These are phyloP conservation scores for Nothocercus nigrocapillus DNA, from an alignment of 2,113 vertebrate genomes.

Conservation along the genomic window DNA sequence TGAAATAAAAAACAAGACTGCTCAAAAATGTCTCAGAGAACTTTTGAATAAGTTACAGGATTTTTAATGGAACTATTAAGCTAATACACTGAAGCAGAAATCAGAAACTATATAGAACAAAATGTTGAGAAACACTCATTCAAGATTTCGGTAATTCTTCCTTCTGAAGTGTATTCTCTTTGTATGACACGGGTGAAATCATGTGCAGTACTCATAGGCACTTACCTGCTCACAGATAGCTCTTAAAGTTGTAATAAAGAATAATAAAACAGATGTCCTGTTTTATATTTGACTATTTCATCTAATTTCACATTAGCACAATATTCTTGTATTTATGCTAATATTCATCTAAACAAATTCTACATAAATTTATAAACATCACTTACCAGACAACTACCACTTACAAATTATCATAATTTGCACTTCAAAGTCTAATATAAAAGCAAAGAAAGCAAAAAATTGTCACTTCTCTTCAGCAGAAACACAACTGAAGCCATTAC, in stretches of 20 bases:
- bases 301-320: not conserved
- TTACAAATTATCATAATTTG: not conserved
- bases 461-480: not conserved
- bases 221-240: not conserved
- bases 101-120: not conserved
- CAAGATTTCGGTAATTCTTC: not conserved
- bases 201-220: fast-evolving
- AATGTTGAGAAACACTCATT: not conserved
- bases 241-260: not conserved
- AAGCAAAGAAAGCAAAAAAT: not conserved
- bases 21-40: not conserved
- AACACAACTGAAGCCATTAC: not conserved
- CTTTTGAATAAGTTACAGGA: not conserved
- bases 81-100: not conserved
- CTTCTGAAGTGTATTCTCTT: not conserved
- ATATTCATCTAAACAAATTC: not conserved
- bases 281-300: not conserved
- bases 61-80: not conserved
- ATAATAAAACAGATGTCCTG: not conserved
- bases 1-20: not conserved
- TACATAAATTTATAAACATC: not conserved
- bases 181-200: not conserved
- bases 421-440: not conserved
- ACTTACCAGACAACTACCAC: not conserved
- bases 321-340: not conserved